Percentiles rank a stretch among this genome's conserved stretches.
Conservation (phyloP, 1,140 invertebrate species). For the Drosophila dunni region DNA sequence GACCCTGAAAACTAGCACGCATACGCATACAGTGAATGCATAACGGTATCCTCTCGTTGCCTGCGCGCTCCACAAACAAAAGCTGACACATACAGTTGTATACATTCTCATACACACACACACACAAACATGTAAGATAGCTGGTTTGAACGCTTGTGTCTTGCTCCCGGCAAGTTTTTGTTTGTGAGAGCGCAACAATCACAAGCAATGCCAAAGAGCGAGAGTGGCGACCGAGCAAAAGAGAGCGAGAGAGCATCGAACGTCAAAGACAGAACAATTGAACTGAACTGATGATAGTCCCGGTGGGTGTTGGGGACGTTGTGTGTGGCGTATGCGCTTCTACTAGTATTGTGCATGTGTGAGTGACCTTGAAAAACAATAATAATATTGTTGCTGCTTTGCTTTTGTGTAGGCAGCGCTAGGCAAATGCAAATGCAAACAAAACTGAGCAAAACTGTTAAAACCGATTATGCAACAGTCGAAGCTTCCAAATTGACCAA, state of each 20-base stretch:
- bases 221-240: constrained; percentile 7
- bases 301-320: constrained; percentile 44
- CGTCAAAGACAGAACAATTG: constrained; percentile 50
- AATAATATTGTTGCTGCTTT: constrained; percentile 65
- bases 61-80: constrained; percentile 51
- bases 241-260: constrained; percentile 27
- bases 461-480: constrained; percentile 70
- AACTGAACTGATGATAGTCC: constrained; percentile 46
- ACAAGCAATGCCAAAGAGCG: not conserved
- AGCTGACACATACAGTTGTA: constrained; percentile 10
- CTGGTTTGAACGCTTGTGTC: constrained; percentile 52
- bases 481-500: constrained; percentile 35
- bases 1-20: constrained; percentile 73
- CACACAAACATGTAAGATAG: constrained; percentile 39
- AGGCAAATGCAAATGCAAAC: constrained; percentile 79
- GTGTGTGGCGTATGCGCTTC: constrained; percentile 1
- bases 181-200: constrained; percentile 49
- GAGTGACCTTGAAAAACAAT: constrained; percentile 78
- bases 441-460: constrained; percentile 72
- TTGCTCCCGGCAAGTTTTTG: constrained; percentile 54
- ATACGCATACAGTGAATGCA: constrained; percentile 54
- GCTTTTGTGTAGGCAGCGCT: constrained; percentile 39
- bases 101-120: constrained; percentile 8
- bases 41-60: constrained; percentile 68
- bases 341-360: constrained; percentile 38